These are phyloP conservation scores for Echinometra lucunter DNA, from an alignment of 53 echinoderm and acorn worm species.

Conservation along the genomic window DNA sequence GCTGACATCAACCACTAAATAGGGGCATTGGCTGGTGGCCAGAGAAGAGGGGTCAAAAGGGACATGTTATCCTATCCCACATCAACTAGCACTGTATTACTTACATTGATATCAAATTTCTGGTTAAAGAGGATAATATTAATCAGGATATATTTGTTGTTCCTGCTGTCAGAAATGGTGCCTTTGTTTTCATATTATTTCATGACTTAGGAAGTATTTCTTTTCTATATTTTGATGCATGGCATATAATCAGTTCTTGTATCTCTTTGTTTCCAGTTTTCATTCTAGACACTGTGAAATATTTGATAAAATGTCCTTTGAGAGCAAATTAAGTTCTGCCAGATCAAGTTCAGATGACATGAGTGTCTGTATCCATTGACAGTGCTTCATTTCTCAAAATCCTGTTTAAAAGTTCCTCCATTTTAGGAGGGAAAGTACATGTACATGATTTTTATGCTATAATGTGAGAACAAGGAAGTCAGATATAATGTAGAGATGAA, in stretches of 20 bases:
- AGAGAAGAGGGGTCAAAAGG: slow-evolving; percentile 29
- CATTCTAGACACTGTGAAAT: background rate
- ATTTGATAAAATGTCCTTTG: background rate
- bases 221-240: background rate
- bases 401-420: too few relatives aligned
- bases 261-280: background rate
- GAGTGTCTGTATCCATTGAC: too few relatives aligned
- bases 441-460: too few relatives aligned
- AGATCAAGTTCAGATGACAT: too few relatives aligned
- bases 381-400: too few relatives aligned
- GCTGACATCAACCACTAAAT: slow-evolving; percentile 48
- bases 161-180: background rate
- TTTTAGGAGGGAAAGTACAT: too few relatives aligned
- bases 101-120: slow-evolving; percentile 28
- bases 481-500: too few relatives aligned
- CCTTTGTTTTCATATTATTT: background rate
- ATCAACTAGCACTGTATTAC: background rate
- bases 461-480: too few relatives aligned
- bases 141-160: slow-evolving; percentile 22
- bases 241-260: background rate
- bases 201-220: background rate
- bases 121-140: background rate
- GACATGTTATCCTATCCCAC: background rate
- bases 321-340: background rate
- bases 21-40: slow-evolving; percentile 13